phyloP scores from a whole-genome alignment of 64 coral and sea anemone genomes.

The Orbicella faveolata region DNA sequence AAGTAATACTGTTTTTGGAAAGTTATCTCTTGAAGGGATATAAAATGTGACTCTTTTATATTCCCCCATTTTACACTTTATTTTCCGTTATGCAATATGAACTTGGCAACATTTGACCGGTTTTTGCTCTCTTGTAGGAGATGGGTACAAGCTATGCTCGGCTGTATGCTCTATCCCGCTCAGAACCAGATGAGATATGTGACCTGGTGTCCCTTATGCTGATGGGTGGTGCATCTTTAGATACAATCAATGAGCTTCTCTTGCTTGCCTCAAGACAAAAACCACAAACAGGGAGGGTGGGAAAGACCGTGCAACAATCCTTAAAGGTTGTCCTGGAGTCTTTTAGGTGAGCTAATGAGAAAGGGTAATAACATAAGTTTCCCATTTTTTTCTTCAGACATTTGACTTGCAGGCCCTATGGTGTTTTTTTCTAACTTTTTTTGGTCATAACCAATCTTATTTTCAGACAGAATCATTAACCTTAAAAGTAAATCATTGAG shows the following conservation, averaged over 20 bases:
- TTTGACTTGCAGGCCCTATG: too few species aligned
- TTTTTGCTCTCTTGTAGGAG: constrained; percentile 48
- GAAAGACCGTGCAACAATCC: constrained; percentile 60
- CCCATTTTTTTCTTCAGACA: too few species aligned
- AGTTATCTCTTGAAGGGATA: too few species aligned
- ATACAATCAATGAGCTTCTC: constrained; percentile 62
- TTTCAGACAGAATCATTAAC: too few species aligned
- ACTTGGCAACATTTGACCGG: neutral
- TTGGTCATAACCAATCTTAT: too few species aligned
- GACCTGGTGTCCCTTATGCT: constrained; percentile 66
- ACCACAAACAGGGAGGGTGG: constrained; percentile 55
- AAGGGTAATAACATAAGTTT: too few species aligned
- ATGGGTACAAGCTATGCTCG: constrained; percentile 60
- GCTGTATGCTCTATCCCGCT: constrained; percentile 81
- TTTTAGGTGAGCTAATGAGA: constrained; percentile 45
- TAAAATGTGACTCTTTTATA: too few species aligned
- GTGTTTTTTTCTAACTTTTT: too few species aligned
- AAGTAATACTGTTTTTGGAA: too few species aligned
- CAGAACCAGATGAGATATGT: constrained; percentile 64
- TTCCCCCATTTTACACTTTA: too few species aligned
- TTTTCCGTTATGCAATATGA: too few species aligned
- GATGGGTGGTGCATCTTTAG: constrained; percentile 54
- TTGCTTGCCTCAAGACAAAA: constrained; percentile 67
- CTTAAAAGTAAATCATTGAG: too few species aligned
- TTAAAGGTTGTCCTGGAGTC: constrained; percentile 54